These are phyloP conservation scores for Eurypyga helias DNA, from an alignment of 2,113 vertebrate species.

Conservation along the genomic window DNA sequence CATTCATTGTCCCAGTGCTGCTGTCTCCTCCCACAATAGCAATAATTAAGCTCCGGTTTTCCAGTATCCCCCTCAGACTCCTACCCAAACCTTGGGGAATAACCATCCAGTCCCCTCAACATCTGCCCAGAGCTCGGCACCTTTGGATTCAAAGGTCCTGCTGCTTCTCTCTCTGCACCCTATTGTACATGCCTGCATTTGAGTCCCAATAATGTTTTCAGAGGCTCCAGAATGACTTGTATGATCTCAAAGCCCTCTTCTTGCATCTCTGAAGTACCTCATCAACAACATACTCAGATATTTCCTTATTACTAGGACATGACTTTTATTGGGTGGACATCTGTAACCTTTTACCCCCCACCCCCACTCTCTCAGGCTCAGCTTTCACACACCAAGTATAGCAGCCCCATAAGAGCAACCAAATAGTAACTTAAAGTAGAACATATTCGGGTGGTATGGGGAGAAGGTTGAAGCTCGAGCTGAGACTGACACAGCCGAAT, in stretches of 20 bases:
- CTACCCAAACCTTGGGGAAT: not conserved
- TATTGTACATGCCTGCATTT: not conserved
- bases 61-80: not conserved
- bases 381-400: not conserved
- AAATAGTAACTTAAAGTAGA: not conserved
- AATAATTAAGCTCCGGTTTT: slow-evolving; percentile 6
- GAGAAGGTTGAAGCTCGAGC: not conserved
- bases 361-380: not conserved
- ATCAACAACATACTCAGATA: not conserved
- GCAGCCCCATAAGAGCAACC: not conserved
- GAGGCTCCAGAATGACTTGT: not conserved
- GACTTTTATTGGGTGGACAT: not conserved
- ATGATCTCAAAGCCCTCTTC: not conserved
- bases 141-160: not conserved
- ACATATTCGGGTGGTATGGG: not conserved
- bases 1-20: not conserved
- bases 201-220: not conserved
- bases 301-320: not conserved
- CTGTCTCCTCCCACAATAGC: not conserved
- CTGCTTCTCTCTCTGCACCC: not conserved
- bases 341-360: not conserved
- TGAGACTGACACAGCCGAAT: not conserved
- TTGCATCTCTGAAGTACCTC: not conserved
- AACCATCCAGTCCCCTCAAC: not conserved
- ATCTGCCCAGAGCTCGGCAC: not conserved